phyloP scores from a whole-genome alignment of 2,888 invertebrate genomes.

The Ochropacha duplaris region DNA sequence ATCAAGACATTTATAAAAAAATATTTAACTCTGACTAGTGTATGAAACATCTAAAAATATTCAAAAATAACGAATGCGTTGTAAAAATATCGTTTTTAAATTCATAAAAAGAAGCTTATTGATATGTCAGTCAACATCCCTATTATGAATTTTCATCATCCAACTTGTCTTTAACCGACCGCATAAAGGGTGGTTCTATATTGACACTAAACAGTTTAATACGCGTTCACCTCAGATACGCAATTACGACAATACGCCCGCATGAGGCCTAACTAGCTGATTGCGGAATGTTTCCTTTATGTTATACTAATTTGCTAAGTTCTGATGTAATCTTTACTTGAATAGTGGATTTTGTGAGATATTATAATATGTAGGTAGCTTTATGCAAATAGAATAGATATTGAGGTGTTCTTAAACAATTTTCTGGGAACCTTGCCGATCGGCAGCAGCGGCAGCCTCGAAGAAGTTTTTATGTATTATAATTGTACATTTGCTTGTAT shows the following conservation, averaged over 20 bases:
- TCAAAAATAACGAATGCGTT: too few relatives aligned
- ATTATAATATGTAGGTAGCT: neutral
- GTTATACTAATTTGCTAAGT: constrained; percentile 2
- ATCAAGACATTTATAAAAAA: too few relatives aligned
- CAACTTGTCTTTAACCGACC: constrained; percentile 9
- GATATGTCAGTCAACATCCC: neutral
- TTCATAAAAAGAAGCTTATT: too few relatives aligned
- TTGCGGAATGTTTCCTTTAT: constrained; percentile 2
- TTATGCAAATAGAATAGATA: too few relatives aligned
- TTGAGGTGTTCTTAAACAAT: too few relatives aligned
- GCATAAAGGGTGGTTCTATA: constrained; percentile 23
- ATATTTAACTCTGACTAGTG: too few relatives aligned
- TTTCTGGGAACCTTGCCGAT: too few relatives aligned
- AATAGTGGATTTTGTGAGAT: neutral
- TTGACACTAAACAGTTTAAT: constrained; percentile 19
- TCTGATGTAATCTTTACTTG: neutral
- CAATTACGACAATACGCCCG: constrained; percentile 25
- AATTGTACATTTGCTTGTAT: too few relatives aligned
- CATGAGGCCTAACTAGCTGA: constrained; percentile 17
- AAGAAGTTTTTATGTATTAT: too few relatives aligned
- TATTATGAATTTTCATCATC: neutral
- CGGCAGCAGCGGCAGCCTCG: too few relatives aligned
- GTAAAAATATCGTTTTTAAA: too few relatives aligned
- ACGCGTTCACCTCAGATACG: constrained; percentile 15
- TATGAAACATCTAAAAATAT: too few relatives aligned